Base-by-base conservation (phyloP, 1,140 invertebrate species). In the Procambarus clarkii region DNA sequence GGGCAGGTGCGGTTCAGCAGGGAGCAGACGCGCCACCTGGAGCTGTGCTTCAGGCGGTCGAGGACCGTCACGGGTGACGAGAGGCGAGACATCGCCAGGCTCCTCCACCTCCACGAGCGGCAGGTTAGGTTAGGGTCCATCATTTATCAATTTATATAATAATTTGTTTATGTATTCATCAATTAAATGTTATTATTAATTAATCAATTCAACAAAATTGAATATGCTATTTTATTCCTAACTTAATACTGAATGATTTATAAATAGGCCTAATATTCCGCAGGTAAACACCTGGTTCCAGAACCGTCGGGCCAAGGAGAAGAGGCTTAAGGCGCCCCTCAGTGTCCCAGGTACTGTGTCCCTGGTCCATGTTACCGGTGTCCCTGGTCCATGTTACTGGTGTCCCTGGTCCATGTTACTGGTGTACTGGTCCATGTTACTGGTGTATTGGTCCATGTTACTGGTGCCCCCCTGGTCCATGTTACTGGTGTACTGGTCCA, bases 1-100 rank as follows among this genome's bases (percentile, higher is more conserved):
- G 92, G 92, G 0, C 92, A 92, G 46, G 92, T 92, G 4, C 34
- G 88, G 46, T 92, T 92, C 79, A 86, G 88, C 3, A 64, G 78
- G 13, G 44, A 86, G n/a, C 92, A 92, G 76, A 92, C 92, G 0
- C 54, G 78, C 5, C 83, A 81, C 24, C 80, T 92, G 78, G 92
- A 92, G 88, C 34, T 48, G 0, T 86, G 80, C 76, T 92, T 92
- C 79, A 21, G 24, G 2, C 18, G 54, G 2, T 84, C 91, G 84
- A 92, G 91, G 78, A 91, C 91, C 84, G 91, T 92, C 45, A 92
- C 92, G 0, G 84, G 88, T 2, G 54, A 71, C 1, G 84, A 87
- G 79, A 86, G 92, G 78, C 86, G 87, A 58, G 81, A 71, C 48
- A 90, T 92, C 9, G 92, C 92, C 46, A 87, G 86, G 71, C 79